Conservation (phyloP, 2,888 invertebrate genomes). For the Hofmannophila pseudospretella region DNA sequence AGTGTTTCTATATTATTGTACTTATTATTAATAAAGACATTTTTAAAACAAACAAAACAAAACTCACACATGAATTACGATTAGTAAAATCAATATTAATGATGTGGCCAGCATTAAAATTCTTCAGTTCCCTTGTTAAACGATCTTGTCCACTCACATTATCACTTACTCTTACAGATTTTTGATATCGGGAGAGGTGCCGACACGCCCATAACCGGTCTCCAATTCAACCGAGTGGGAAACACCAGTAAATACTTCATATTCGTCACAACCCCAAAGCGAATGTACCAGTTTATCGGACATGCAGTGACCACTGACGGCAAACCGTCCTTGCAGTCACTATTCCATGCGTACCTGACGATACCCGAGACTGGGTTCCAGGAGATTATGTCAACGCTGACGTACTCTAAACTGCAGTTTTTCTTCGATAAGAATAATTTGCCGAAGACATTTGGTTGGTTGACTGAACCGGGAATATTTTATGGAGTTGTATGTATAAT, state of each 20-base stretch:
- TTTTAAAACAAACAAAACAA: too few relatives aligned
- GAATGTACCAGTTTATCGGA: slow-evolving; percentile 93
- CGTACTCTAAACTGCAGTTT: slow-evolving; percentile 88
- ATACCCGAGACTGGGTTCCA: slow-evolving; percentile 84
- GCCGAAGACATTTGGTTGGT: slow-evolving; percentile 92
- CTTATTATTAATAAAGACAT: too few relatives aligned
- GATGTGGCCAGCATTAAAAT: too few relatives aligned
- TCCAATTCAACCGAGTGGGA: slow-evolving; percentile 88
- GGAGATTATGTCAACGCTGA: slow-evolving; percentile 83
- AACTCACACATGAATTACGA: too few relatives aligned
- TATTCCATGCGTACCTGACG: slow-evolving; percentile 87
- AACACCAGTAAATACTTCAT: slow-evolving; percentile 87
- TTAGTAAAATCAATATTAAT: too few relatives aligned
- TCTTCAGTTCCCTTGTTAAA: too few relatives aligned
- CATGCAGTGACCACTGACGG: slow-evolving; percentile 83
- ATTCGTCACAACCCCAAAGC: slow-evolving; percentile 88
- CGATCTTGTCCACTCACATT: too few relatives aligned
- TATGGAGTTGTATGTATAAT: slow-evolving; percentile 81
- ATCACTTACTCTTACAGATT: too few relatives aligned
- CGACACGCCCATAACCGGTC: slow-evolving; percentile 89
- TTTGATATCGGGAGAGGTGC: slow-evolving; percentile 91
- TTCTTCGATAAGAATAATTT: slow-evolving; percentile 82
- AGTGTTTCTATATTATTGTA: too few relatives aligned
- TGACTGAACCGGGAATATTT: slow-evolving; percentile 89
- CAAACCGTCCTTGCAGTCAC: slow-evolving; percentile 86